Conservation (phyloP, 1,140 invertebrate genomes). For the Drosophila watanabei region DNA sequence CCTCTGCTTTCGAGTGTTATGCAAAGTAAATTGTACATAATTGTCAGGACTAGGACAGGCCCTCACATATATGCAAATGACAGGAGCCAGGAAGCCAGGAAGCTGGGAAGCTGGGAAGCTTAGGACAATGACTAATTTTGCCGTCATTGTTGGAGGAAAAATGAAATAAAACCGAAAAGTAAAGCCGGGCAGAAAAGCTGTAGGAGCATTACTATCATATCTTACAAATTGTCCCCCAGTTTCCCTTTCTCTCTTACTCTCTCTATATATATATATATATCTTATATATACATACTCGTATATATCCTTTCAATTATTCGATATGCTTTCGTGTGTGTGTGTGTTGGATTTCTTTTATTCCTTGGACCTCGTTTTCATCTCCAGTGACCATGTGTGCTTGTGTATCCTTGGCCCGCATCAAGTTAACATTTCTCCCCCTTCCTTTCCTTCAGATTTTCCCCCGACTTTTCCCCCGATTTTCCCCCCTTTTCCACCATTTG, state of each 20-base stretch:
- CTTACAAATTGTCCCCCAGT: constrained; percentile 72
- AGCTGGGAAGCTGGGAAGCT: constrained; percentile 15
- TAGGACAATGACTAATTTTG: constrained; percentile 78
- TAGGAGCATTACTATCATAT: constrained; percentile 77
- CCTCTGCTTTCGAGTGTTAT: constrained; percentile 71
- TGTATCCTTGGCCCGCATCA: constrained; percentile 57
- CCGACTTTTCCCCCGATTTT: neutral
- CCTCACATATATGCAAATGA: constrained; percentile 62
- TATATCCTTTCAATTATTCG: constrained; percentile 81
- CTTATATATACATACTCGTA: constrained; percentile 53
- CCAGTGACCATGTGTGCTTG: constrained; percentile 56
- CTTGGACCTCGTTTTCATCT: constrained; percentile 70
- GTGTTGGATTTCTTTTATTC: constrained; percentile 46
- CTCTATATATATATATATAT: constrained; percentile 1
- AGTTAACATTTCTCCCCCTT: constrained; percentile 24
- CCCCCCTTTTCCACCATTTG: constrained; percentile 10
- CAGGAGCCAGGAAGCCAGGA: constrained; percentile 27
- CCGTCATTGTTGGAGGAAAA: constrained; percentile 66
- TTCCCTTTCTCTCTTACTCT: neutral
- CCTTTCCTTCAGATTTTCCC: neutral
- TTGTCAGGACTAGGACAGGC: constrained; percentile 62
- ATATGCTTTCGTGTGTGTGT: constrained; percentile 48
- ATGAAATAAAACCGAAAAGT: constrained; percentile 16
- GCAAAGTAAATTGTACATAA: constrained; percentile 83
- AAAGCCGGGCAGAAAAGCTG: constrained; percentile 19